Evolutionary conservation across 2,113 vertebrate genomes (phyloP), one percentile per base, ranked within the genome.

Genomic region (Sardina pilchardus): DNA sequence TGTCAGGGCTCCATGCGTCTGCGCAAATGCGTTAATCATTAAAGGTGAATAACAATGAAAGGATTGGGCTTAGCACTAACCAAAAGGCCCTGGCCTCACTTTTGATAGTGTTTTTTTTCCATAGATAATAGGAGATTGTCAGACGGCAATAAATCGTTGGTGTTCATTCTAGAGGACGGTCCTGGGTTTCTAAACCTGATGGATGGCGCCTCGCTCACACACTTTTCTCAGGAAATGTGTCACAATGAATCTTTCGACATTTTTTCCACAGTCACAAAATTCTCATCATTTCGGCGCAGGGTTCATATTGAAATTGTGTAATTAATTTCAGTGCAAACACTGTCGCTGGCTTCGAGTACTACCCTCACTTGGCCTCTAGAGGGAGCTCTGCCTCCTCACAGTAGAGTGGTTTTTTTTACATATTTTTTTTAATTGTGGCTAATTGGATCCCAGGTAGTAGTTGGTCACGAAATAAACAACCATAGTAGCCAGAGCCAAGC

Each of bases 351-450:
- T 78, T 78, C 17, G 12, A 78, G 71, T 16, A 36, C 36, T 78
- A 78, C 2, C 71, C 30, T 78, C 71, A 34, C 71, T n/a, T 78
- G 12, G 71, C 71, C 71, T 78, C 71, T 36, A 78, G 71, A 78
- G 71, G 71, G 71, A 78, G 71, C 71, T 78, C 9, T 34, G 30
- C 34, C 16, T 78, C 71, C 71, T 78, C 14, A 78, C 71, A 78
- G 34, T 78, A 78, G 0, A 78, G 71, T 78, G 34, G 36, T 34
- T 78, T 39, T 56, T 21, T n/a, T n/a, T n/a, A n/a, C n/a, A n/a
- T 75, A 53, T 36, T 30, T 63, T 63, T n/a, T 63, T 78, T 78
- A 78, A 78, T 78, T 78, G 71, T 78, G 10, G 71, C 14, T 78
- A 78, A 78, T 78, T 78, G 71, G 71, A 36, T 12, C 26, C 10